These are phyloP conservation scores for Oxytorus armatus DNA, from an alignment of 2,888 invertebrate genomes.

Conservation along the genomic window DNA sequence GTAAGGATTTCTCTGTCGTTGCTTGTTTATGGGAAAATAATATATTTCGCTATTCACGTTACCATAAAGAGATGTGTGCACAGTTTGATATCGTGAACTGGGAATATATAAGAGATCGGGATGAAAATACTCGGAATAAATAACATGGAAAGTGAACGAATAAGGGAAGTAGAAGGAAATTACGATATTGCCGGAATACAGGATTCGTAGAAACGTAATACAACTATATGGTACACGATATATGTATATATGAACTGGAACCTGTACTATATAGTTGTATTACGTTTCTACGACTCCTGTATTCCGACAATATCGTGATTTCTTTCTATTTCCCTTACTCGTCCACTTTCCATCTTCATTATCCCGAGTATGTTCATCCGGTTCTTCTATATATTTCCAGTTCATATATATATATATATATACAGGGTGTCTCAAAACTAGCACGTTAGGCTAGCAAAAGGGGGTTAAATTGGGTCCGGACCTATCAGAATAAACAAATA, in stretches of 20 bases:
- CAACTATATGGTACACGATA: constrained; percentile 16
- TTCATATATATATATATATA: no score
- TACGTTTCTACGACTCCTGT: constrained; percentile 35
- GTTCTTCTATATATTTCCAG: constrained; percentile 16
- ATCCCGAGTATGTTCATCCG: neutral
- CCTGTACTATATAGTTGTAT: constrained; percentile 33
- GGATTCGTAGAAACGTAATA: constrained; percentile 39
- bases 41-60: neutral
- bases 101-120: constrained; percentile 20
- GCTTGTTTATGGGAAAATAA: neutral
- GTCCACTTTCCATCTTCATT: constrained; percentile 16
- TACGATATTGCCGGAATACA: constrained; percentile 31
- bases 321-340: constrained; percentile 22
- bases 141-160: constrained; percentile 5
- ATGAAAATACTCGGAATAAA: constrained; percentile 5
- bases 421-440: no score
- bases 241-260: constrained; percentile 36
- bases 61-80: constrained; percentile 10
- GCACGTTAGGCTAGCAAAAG: no score
- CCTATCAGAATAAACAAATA: no score
- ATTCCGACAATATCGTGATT: constrained; percentile 34
- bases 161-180: constrained; percentile 29
- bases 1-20: neutral
- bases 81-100: neutral
- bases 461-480: no score